Evolutionary conservation across 2,113 vertebrate species (phyloP), one percentile per base, ranked within the genome.

Genomic region (Eubucco bourcierii): DNA sequence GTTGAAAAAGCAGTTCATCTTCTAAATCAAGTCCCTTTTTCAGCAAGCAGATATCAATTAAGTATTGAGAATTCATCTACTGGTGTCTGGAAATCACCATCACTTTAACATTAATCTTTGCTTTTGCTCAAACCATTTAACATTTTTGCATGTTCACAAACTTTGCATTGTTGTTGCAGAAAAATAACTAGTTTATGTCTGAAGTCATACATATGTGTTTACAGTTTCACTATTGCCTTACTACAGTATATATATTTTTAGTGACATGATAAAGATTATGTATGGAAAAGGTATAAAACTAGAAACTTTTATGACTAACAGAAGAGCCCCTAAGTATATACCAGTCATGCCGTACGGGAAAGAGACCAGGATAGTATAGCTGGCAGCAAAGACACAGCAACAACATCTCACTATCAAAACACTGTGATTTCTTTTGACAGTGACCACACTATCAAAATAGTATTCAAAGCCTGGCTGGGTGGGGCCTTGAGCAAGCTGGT

Each of bases 211-310:
- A 18, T n/a, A n/a, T n/a, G 0, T 3, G 11, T n/a, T 14, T 41
- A 68, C 60, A 87, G 47, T 31, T 47, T 55, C 39, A 8, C 1
- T 64, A 14, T 23, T 83, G 61, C 41, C 15, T 60, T 53, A 37
- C 10, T 47, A 58, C 1, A 64, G 5, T 15, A 60, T 7, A 8
- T n/a, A 77, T 47, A 52, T 55, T 8, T 70, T 37, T 18, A 61
- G 17, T n/a, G n/a, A 71, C 8, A 29, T 0, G 0, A 64, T 46
- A 7, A 66, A 72, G 50, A 63, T 8, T 3, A 52, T 6, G 3
- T 29, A 66, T 16, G 16, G 13, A 41, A 87, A 72, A 79, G 6
- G 3, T 12, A 59, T 21, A 19, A 10, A 52, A 53, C 60, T 52
- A 75, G 60, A 83, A 89, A 52, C 3, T 15, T 29, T 1, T 15